phyloP scores from a whole-genome alignment of 2,888 invertebrate species.

The Subacronicta megacephala region DNA sequence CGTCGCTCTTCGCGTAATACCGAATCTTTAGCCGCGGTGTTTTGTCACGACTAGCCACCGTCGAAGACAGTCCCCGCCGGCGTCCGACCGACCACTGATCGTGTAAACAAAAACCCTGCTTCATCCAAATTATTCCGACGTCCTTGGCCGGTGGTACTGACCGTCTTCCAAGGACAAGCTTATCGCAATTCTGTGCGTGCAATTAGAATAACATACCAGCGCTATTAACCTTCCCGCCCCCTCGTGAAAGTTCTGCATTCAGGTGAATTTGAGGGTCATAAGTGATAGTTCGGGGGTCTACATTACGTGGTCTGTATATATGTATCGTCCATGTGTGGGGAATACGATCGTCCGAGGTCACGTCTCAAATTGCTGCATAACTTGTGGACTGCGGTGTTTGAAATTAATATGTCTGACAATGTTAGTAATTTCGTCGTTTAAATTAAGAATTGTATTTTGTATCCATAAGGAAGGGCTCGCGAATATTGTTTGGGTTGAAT shows the following conservation, averaged over 20 bases:
- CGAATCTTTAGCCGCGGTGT: conserved; percentile 82
- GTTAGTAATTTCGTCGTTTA: conserved; percentile 71
- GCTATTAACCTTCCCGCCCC: conserved; percentile 59
- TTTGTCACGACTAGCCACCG: conserved; percentile 59
- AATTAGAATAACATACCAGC: conserved; percentile 71
- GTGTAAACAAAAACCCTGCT: conserved; percentile 72
- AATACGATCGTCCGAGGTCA: conserved; percentile 80
- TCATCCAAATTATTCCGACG: conserved; percentile 77
- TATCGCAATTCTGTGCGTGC: conserved; percentile 80
- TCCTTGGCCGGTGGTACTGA: conserved; percentile 83
- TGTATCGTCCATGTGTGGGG: conserved; percentile 68
- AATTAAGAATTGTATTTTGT: conserved; percentile 57
- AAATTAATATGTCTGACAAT: conserved; percentile 80
- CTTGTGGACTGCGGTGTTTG: conserved; percentile 86
- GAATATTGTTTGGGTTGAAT: conserved; percentile 14
- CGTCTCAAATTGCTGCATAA: conserved; percentile 86
- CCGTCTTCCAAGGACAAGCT: conserved; percentile 80
- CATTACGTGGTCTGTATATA: conserved; percentile 58
- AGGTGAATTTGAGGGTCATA: conserved; percentile 51
- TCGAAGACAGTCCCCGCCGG: conserved; percentile 65
- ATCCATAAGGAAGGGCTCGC: conserved; percentile 53
- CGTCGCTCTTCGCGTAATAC: conserved; percentile 78
- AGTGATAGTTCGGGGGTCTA: conserved; percentile 59
- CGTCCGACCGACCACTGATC: conserved; percentile 75
- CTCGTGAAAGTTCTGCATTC: conserved; percentile 59